Evolutionary conservation across 2,888 invertebrate species (phyloP).

Genomic region (Catocala sponsa): DNA sequence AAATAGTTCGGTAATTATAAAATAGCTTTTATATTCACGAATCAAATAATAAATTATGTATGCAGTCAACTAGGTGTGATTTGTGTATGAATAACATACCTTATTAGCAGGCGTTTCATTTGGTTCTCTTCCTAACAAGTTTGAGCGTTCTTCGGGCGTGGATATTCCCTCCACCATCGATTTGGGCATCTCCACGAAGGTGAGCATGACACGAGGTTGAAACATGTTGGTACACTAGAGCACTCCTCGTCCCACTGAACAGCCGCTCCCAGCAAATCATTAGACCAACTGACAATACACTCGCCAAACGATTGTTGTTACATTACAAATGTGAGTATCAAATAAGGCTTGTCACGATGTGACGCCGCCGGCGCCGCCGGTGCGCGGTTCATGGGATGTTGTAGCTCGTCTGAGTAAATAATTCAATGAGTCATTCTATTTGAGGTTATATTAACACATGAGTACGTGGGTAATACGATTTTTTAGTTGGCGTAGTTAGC

Average conservation of each 20-base stretch:
- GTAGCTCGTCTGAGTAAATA: conserved; percentile 12
- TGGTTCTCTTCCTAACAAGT: conserved; percentile 28
- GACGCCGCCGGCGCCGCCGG: background rate
- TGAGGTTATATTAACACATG: conserved; percentile 5
- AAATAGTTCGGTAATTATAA: background rate
- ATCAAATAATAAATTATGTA: no score
- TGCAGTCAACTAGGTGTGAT: no score
- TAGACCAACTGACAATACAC: conserved; percentile 48
- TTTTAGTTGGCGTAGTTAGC: background rate
- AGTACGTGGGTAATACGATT: background rate
- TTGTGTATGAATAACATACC: conserved; percentile 9
- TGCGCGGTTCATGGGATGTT: conserved; percentile 11
- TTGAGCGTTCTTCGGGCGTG: conserved; percentile 34
- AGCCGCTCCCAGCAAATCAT: conserved; percentile 47
- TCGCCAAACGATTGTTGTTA: conserved; percentile 46
- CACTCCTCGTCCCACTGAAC: conserved; percentile 31
- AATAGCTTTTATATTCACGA: background rate
- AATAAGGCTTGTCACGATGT: conserved; percentile 21
- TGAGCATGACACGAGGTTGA: conserved; percentile 51
- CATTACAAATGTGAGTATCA: conserved; percentile 15
- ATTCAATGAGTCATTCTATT: conserved; percentile 13
- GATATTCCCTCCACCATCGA: conserved; percentile 17
- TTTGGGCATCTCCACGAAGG: conserved; percentile 47
- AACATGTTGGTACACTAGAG: conserved; percentile 43
- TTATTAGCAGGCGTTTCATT: conserved; percentile 1